Evolutionary conservation across 2,797 vertebrate genomes (phyloP), one percentile per base, ranked within the genome.

Genomic region (Enoplosus armatus): DNA sequence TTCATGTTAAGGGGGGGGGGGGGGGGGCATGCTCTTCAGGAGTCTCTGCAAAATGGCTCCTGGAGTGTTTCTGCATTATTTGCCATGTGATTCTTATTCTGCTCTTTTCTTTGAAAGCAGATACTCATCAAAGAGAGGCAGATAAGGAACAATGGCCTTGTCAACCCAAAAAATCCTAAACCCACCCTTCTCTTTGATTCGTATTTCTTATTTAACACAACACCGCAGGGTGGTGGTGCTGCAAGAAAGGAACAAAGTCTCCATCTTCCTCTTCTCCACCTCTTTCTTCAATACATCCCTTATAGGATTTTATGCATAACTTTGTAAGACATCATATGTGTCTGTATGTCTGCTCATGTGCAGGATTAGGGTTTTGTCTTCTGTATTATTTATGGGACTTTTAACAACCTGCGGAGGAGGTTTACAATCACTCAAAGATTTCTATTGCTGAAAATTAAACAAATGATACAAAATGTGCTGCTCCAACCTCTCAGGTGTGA

Each of bases 101-200:
- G 43, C 69, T 78, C 27, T 72, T 12, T 83, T 75, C 53, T 85
- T 86, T 79, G 58, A 84, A 79, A 82, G 84, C 48, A 82, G 72
- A 87, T 73, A 58, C 31, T 79, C 41, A 68, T 86, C 83, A 86
- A 83, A 85, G 80, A 59, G 72, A 77, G n/a, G 20, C 72, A 79
- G 78, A 75, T 84, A 84, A 83, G 82, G 76, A 89, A 82, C 80
- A 87, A 82, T 79, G 64, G 76, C 53, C 72, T 75, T 65, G 66
- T 80, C 83, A 82, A 54, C 29, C 29, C 50, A 26, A 27, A 63
- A 54, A 69, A 77, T 50, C 51, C 22, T 24, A n/a, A 62, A n/a
- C 51, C 45, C 60, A 15, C 26, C 54, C 41, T 64, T 64, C 48
- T 33, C 71, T 73, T 75, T 85, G 62, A 85, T 79, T 78, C 67